A percentile compares a stretch with the other conserved stretches of the same genome.
Conservation (phyloP, 2,888 invertebrate species). For the Apotomis capreana region DNA sequence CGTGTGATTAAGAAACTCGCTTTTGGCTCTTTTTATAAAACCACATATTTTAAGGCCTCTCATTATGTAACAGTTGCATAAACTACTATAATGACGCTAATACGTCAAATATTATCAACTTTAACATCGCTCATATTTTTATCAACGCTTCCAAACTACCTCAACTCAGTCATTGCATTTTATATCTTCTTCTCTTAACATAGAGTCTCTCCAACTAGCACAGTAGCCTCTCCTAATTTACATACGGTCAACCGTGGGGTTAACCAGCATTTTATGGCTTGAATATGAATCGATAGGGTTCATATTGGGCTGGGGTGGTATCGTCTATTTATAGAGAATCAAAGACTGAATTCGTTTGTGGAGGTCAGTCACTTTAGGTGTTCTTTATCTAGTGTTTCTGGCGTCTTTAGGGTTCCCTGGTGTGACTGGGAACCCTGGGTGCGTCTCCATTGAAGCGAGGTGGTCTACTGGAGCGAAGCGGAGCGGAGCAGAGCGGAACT, state of each 20-base stretch:
- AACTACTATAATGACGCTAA: neutral
- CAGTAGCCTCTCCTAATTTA: constrained; percentile 25
- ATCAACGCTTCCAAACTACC: neutral
- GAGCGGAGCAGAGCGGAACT: too few relatives aligned
- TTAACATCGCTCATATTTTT: constrained; percentile 8
- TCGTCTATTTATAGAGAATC: constrained; percentile 31
- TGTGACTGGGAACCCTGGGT: too few relatives aligned
- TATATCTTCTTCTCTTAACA: neutral
- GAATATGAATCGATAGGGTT: neutral
- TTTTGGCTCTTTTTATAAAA: too few relatives aligned
- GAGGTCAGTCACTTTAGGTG: constrained; percentile 24
- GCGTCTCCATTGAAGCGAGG: too few relatives aligned
- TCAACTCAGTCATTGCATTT: constrained; percentile 2
- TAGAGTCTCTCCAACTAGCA: neutral
- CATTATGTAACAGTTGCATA: too few relatives aligned
- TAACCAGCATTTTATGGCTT: neutral
- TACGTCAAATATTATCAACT: neutral
- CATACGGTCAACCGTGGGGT: constrained; percentile 26
- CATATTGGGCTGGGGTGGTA: neutral
- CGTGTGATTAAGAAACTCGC: too few relatives aligned
- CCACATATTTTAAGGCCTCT: too few relatives aligned
- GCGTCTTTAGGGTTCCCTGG: neutral
- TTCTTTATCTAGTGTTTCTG: neutral
- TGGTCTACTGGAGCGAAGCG: too few relatives aligned
- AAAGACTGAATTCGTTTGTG: constrained; percentile 16